phyloP scores from a whole-genome alignment of 2,797 vertebrate genomes.

The Fundulus diaphanus region DNA sequence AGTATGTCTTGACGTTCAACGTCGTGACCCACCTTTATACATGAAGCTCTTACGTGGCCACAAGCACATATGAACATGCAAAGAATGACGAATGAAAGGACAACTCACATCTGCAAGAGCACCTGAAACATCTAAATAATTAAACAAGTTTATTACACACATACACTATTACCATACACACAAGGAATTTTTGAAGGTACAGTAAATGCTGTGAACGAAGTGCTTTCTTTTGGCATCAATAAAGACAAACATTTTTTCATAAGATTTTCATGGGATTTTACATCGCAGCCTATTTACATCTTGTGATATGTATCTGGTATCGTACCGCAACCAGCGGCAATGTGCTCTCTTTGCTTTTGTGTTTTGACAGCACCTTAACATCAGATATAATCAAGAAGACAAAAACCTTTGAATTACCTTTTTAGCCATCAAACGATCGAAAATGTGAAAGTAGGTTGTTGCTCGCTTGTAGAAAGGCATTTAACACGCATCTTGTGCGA shows the following conservation, averaged over 20 bases:
- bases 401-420: constrained; percentile 41
- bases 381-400: constrained; percentile 43
- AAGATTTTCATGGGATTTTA: constrained; percentile 52
- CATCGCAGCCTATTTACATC: constrained; percentile 71
- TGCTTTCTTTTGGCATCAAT: constrained; percentile 67
- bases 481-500: constrained; percentile 60
- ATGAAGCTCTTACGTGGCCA: too few species aligned
- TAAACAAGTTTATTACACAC: constrained; percentile 71
- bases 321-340: constrained; percentile 43
- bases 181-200: constrained; percentile 58
- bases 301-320: constrained; percentile 70
- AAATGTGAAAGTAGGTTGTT: constrained; percentile 50
- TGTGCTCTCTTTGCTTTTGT: constrained; percentile 51
- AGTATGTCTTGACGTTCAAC: neutral
- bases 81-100: constrained; percentile 5
- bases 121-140: constrained; percentile 34
- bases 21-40: neutral
- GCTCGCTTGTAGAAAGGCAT: constrained; percentile 44
- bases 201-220: constrained; percentile 68
- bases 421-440: constrained; percentile 49
- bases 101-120: too few species aligned
- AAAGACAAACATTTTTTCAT: constrained; percentile 52
- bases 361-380: constrained; percentile 57
- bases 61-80: neutral
- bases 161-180: constrained; percentile 68